Percentiles rank a stretch among this genome's conserved stretches.
Evolutionary conservation across 2,113 vertebrate genomes (phyloP).

Genomic region (Calonectris borealis): DNA sequence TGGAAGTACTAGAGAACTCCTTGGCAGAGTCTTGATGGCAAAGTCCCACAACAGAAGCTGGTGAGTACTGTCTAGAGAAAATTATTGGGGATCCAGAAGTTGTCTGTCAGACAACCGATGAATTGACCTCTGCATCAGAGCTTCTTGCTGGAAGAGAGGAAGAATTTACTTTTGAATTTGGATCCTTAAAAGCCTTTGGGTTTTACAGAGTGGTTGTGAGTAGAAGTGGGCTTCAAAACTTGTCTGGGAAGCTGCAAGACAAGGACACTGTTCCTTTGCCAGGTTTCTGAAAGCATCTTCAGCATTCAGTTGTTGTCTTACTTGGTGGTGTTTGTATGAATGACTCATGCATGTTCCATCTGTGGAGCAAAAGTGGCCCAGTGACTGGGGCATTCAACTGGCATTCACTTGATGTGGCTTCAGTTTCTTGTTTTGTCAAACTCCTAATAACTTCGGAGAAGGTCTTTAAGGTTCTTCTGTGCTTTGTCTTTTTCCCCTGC

Average conservation of each 20-base stretch:
- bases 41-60: neutral
- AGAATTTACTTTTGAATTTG: neutral
- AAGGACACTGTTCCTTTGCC: neutral
- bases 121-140: neutral
- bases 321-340: neutral
- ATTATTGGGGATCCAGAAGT: neutral
- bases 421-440: neutral
- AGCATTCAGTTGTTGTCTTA: neutral
- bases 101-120: accelerated
- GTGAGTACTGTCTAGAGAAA: neutral
- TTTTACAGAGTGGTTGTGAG: neutral
- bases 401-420: neutral
- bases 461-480: neutral
- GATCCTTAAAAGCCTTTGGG: neutral
- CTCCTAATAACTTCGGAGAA: neutral
- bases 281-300: neutral
- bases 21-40: neutral
- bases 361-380: neutral
- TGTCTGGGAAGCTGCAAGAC: neutral
- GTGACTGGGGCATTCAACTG: neutral
- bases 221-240: neutral
- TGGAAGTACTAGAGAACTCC: neutral
- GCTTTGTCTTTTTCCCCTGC: neutral
- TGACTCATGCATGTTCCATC: neutral
- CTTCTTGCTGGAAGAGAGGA: neutral